Evolutionary conservation across 2,888 invertebrate species (phyloP).

Genomic region (Notodonta ziczac): DNA sequence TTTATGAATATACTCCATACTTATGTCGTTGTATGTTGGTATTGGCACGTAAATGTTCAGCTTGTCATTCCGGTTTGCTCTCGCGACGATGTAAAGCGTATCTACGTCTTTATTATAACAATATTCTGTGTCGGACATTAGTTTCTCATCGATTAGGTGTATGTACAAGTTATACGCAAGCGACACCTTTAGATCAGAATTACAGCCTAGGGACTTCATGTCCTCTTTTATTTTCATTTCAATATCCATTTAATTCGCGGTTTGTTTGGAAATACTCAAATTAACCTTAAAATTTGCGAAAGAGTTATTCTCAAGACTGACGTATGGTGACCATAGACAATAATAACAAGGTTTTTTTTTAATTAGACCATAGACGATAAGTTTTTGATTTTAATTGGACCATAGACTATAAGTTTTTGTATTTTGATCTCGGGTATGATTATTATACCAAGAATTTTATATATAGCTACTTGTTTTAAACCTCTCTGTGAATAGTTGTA

Average conservation of each 20-base stretch:
- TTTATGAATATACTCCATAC: slow-evolving; percentile 62
- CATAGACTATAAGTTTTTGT: no score
- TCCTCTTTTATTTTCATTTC: slow-evolving; percentile 75
- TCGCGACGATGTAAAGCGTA: slow-evolving; percentile 72
- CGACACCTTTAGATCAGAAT: slow-evolving; percentile 65
- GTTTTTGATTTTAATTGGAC: no score
- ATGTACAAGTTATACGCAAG: slow-evolving; percentile 74
- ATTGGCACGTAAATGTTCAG: slow-evolving; percentile 77
- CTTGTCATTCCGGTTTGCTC: slow-evolving; percentile 66
- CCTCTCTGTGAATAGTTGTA: no score
- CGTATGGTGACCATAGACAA: no score
- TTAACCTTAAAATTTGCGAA: no score
- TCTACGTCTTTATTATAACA: slow-evolving; percentile 75
- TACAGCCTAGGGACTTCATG: slow-evolving; percentile 74
- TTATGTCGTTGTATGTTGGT: slow-evolving; percentile 60
- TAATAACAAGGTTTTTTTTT: no score
- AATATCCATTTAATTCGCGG: slow-evolving; percentile 59
- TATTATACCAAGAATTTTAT: no score
- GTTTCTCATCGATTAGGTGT: slow-evolving; percentile 73
- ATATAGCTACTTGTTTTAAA: no score
- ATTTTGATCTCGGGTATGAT: no score
- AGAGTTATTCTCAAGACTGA: no score
- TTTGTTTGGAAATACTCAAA: slow-evolving; percentile 4
- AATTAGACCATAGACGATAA: no score
- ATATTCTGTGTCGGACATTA: slow-evolving; percentile 80